These are phyloP conservation scores for Eupeodes luniger DNA, from an alignment of 2,888 invertebrate species.

Conservation along the genomic window DNA sequence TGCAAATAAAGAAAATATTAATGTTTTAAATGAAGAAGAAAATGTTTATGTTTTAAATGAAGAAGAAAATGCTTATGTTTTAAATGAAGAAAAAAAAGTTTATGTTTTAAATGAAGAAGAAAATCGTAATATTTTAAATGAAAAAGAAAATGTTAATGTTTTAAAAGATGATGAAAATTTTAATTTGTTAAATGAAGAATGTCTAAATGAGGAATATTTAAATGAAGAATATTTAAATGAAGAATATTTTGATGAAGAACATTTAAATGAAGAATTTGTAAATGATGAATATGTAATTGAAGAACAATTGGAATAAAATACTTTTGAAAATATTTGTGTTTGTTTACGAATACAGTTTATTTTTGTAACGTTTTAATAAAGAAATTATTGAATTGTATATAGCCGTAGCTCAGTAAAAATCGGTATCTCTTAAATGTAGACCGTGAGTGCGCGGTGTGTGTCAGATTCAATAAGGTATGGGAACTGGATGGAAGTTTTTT, in stretches of 20 bases:
- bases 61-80: neutral
- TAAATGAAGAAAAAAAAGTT: too few species aligned
- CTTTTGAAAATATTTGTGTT: neutral
- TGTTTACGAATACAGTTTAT: too few species aligned
- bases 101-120: too few species aligned
- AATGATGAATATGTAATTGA: neutral
- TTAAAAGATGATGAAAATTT: too few species aligned
- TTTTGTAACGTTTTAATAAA: too few species aligned
- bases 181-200: too few species aligned
- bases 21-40: conserved; percentile 1
- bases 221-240: conserved; percentile 3
- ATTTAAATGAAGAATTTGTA: conserved; percentile 15
- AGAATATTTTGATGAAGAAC: neutral
- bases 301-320: neutral
- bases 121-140: too few species aligned
- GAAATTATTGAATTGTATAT: neutral
- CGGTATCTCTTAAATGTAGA: neutral
- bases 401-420: neutral
- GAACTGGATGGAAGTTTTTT: neutral
- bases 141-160: too few species aligned
- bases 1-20: neutral
- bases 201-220: neutral
- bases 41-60: neutral
- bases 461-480: neutral
- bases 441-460: neutral